Conservation (phyloP, 2,797 vertebrate genomes). For the Hozukius guyotensis region DNA sequence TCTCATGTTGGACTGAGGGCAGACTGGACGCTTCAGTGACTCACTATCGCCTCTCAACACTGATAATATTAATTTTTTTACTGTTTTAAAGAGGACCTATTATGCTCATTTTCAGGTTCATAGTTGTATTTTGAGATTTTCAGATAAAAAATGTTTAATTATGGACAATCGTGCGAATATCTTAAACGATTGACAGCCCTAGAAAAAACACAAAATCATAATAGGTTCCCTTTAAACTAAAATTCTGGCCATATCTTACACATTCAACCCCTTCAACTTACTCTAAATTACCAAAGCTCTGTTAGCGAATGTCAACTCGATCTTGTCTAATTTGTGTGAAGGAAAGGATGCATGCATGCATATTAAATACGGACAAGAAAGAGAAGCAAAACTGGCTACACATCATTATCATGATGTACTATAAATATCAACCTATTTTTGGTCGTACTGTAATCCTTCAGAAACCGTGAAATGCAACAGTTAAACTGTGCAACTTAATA, state of each 20-base stretch:
- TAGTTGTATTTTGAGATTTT: no score
- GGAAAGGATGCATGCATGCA: neutral
- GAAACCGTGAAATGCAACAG: neutral
- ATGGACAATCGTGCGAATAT: no score
- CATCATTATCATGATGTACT: neutral
- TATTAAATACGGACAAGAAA: neutral
- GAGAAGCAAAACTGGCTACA: neutral
- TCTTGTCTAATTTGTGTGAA: neutral
- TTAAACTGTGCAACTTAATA: neutral
- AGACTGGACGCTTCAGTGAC: no score
- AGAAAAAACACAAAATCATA: no score
- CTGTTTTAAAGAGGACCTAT: no score
- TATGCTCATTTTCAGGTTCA: no score
- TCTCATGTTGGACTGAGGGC: no score
- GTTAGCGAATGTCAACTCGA: neutral
- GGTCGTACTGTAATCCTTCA: neutral
- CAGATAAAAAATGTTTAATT: no score
- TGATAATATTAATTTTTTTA: rapidly evolving
- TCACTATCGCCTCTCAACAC: no score
- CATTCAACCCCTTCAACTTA: no score
- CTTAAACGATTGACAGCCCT: rapidly evolving
- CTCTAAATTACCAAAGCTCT: neutral
- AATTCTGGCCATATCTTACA: no score
- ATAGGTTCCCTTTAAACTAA: no score
- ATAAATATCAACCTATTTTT: neutral